A percentile compares a stretch with the other conserved stretches of the same genome.
Evolutionary conservation across 2,113 vertebrate genomes (phyloP).

Genomic region (Colistium nudipinnis): DNA sequence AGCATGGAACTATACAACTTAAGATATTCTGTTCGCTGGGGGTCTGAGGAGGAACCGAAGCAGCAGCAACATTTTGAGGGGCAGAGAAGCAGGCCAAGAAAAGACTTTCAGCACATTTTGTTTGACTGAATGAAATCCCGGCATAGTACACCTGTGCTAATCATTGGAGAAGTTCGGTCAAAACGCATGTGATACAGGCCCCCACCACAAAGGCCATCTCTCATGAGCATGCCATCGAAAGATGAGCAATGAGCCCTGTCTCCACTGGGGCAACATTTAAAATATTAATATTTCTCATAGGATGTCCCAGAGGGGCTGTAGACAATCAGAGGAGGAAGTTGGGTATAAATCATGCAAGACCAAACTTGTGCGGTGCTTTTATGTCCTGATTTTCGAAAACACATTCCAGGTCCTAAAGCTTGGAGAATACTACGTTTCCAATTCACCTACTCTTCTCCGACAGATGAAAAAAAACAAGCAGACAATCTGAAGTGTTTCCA

Average conservation of each 20-base stretch:
- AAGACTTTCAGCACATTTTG: neutral
- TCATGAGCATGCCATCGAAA: constrained; percentile 48
- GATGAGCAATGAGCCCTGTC: constrained; percentile 63
- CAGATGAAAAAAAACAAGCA: no score
- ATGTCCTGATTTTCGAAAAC: constrained; percentile 58
- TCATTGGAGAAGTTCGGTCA: constrained; percentile 54
- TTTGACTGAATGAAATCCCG: constrained; percentile 62
- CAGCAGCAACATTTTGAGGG: constrained; percentile 14
- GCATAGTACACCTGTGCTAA: constrained; percentile 45
- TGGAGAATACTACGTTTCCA: no score
- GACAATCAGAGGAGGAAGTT: constrained; percentile 54
- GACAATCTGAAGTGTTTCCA: neutral
- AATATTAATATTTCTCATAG: constrained; percentile 68
- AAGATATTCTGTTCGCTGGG: constrained; percentile 42
- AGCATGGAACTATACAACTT: constrained; percentile 28
- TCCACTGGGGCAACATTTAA: constrained; percentile 61
- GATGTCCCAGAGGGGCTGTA: constrained; percentile 43
- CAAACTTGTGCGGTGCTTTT: constrained; percentile 43
- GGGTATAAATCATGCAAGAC: constrained; percentile 62
- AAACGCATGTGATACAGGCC: constrained; percentile 38
- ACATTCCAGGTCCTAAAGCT: no score
- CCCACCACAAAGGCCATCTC: constrained; percentile 36
- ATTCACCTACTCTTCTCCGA: no score
- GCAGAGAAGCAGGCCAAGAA: constrained; percentile 5
- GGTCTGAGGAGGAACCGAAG: constrained; percentile 22